Evolutionary conservation across 2,888 invertebrate genomes (phyloP), one percentile per base, ranked within the genome.

Genomic region (Chouioia cunea): DNA sequence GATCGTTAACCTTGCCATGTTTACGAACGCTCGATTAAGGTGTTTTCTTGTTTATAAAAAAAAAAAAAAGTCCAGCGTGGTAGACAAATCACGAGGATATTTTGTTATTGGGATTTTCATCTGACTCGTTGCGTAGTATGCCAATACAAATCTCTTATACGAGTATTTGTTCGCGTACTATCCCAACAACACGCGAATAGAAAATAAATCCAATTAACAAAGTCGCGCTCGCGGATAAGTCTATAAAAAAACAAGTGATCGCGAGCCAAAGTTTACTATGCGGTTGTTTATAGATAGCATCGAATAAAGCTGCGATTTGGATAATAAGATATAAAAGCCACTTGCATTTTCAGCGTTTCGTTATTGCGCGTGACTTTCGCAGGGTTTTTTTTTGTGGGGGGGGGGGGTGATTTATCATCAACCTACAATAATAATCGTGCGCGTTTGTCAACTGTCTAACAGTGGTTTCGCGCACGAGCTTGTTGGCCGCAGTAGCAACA

Each of bases 371-470:
- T 2, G 6, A 6, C 3, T 27, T 27, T 27, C 27, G 27, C 6
- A 6, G 27, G 6, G 27, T 3, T 27, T 27, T 27, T 6, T 54
- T 23, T 52, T 54, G 44, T 22, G n/a, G 2, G 12, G 18, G 3
- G 43, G 43, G 8, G 36, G 6, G 27, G 23, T 48, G 67, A 67
- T 67, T 60, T 60, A 60, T 67, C 54, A 59, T 8, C 46, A 2
- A 14, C 15, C 27, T 63, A 56, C 64, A 58, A 69, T 64, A 53
- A 52, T 46, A 23, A 14, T 36, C 36, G 36, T n/a, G n/a, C 36
- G 36, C 36, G 10, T 74, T 77, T 73, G 74, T 75, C 75, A 74
- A 74, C 75, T 76, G 77, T 73, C 74, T 74, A 76, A 76, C 70
- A 68, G 68, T n/a, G n/a, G 36, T 36, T 15, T n/a, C 54, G 12